Evolutionary conservation across 2,113 vertebrate genomes (phyloP), one percentile per base, ranked within the genome.

Genomic region (Phycodurus eques): DNA sequence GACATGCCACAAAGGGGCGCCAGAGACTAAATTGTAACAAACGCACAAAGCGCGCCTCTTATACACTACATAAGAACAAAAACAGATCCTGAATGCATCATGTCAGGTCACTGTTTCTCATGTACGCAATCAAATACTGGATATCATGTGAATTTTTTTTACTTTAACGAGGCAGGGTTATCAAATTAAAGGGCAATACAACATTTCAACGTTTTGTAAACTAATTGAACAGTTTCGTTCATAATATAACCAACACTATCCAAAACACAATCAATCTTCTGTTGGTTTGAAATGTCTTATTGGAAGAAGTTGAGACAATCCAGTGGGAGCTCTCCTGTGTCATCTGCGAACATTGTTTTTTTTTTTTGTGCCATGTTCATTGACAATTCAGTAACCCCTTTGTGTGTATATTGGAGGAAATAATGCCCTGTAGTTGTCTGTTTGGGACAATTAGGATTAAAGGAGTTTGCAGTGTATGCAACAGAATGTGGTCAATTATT

Each of bases 1-100:
- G 10, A 33, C 0, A n/a, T 0, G 57, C 87, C 92, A 91, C 84
- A 72, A 78, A 62, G 85, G 75, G 92, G 89, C 83, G 89, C 85
- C 78, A 90, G 54, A 88, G 81, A 79, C 85, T 81, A 81, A 82
- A 79, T 2, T 60, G 57, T 43, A 43, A 61, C 53, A 59, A 15
- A 43, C 49, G 8, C 49, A 19, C 49, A 19, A 14, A 47, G 12
- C 10, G 46, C 14, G 12, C 46, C 46, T 47, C 14, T 13, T 14
- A 47, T 39, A 47, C 11, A 2, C 1, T 12, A 5, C 5, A 51
- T 17, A 19, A 73, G 20, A 68, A 60, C 51, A 2, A 65, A n/a
- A 35, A 17, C 19, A 20, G 60, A 42, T 60, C 46, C 9, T 56
- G 9, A 59, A 27, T 59, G 4, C 12, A 10, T 53, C 1, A 27